Conservation (phyloP, 2,888 invertebrate genomes). For the Ophonus ardosiacus region DNA sequence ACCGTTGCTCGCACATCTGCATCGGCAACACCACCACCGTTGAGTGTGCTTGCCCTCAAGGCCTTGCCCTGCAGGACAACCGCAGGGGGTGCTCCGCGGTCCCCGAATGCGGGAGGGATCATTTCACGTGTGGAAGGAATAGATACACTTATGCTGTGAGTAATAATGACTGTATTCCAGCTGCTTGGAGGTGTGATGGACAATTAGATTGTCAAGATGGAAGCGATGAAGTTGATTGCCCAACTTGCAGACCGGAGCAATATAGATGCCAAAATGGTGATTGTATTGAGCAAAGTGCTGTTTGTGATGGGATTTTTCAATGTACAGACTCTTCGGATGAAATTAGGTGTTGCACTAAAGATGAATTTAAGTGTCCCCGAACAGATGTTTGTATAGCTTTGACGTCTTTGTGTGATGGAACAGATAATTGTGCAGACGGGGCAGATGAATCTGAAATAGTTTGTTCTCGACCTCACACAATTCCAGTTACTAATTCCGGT, state of each 20-base stretch:
- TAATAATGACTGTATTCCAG: slow-evolving; percentile 83
- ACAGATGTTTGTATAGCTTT: slow-evolving; percentile 85
- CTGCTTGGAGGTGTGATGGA: slow-evolving; percentile 87
- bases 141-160: slow-evolving; percentile 75
- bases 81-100: slow-evolving; percentile 81
- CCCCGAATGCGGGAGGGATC: slow-evolving; percentile 84
- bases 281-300: slow-evolving; percentile 74
- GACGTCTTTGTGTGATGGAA: slow-evolving; percentile 85
- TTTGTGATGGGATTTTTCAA: slow-evolving; percentile 82
- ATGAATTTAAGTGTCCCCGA: slow-evolving; percentile 85
- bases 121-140: slow-evolving; percentile 81
- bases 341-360: slow-evolving; percentile 81
- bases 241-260: slow-evolving; percentile 83
- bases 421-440: slow-evolving; percentile 88
- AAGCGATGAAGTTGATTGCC: slow-evolving; percentile 87
- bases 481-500: slow-evolving; percentile 60
- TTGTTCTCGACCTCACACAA: slow-evolving; percentile 74
- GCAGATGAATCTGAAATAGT: slow-evolving; percentile 85
- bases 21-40: slow-evolving; percentile 79
- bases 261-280: slow-evolving; percentile 80
- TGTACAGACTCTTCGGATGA: slow-evolving; percentile 85
- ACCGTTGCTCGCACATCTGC: slow-evolving; percentile 85
- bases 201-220: slow-evolving; percentile 90
- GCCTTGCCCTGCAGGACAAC: slow-evolving; percentile 76
- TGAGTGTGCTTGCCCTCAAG: slow-evolving; percentile 88